Evolutionary conservation across 1,140 invertebrate genomes (phyloP).

Genomic region (Aphelinus atriplicis): DNA sequence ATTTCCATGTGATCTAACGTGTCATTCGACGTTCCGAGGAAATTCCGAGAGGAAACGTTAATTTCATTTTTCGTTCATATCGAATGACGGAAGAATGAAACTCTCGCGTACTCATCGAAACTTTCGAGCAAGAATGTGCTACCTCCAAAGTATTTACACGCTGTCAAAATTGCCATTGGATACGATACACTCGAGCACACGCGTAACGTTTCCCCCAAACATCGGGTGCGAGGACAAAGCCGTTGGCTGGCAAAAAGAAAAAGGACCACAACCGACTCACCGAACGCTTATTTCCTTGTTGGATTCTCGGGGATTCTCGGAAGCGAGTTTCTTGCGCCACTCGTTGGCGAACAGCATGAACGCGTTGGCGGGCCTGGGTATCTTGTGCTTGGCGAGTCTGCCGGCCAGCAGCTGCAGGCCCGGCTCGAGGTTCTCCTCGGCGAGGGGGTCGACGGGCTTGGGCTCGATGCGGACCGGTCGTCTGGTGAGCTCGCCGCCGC

Average conservation of each 20-base stretch:
- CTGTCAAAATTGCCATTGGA: too few species aligned
- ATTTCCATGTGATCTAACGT: too few species aligned
- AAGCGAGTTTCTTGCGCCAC: slow-evolving; percentile 69
- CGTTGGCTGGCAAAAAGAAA: background rate
- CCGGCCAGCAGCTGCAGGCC: slow-evolving; percentile 24
- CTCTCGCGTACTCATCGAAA: too few species aligned
- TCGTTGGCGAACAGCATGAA: slow-evolving; percentile 76
- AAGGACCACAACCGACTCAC: slow-evolving; percentile 41
- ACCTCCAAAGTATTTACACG: too few species aligned
- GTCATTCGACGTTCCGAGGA: too few species aligned
- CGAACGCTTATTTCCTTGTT: slow-evolving; percentile 75
- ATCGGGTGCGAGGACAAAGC: too few species aligned
- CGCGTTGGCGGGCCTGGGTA: slow-evolving; percentile 73
- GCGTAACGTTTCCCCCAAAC: too few species aligned
- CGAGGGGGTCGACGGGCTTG: slow-evolving; percentile 25
- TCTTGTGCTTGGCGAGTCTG: slow-evolving; percentile 60
- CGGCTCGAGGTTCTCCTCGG: background rate
- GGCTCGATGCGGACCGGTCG: slow-evolving; percentile 48
- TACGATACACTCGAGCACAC: too few species aligned
- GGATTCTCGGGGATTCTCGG: slow-evolving; percentile 68
- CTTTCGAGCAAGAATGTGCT: too few species aligned
- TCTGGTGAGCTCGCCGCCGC: slow-evolving; percentile 39
- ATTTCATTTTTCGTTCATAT: too few species aligned
- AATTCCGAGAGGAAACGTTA: too few species aligned
- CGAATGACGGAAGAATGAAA: too few species aligned